These are phyloP conservation scores for Aurelia sp. DNA, from an alignment of 30 jellyfish, hydroid and myxozoan genomes.

Conservation along the genomic window DNA sequence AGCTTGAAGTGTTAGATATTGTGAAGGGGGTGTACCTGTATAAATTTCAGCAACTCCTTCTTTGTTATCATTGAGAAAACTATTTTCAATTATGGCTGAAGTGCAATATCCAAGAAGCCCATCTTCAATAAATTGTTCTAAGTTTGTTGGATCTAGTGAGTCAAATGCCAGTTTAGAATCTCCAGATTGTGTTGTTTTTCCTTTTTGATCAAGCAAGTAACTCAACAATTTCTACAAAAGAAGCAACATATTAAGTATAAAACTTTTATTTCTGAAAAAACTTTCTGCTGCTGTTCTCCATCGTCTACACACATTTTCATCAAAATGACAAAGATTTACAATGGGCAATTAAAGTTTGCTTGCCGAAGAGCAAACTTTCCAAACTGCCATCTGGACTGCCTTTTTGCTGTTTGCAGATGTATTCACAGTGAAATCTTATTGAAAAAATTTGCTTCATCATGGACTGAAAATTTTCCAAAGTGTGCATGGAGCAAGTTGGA, in stretches of 20 bases:
- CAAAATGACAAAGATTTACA: too few species aligned
- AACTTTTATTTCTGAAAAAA: not conserved
- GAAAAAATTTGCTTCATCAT: too few species aligned
- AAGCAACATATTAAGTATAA: not conserved
- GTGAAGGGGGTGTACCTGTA: constrained; percentile 8
- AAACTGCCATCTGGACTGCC: too few species aligned
- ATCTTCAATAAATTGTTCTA: constrained; percentile 65
- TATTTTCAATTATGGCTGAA: constrained; percentile 20
- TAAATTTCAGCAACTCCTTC: not conserved
- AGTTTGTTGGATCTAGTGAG: constrained; percentile 23
- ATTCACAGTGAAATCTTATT: too few species aligned
- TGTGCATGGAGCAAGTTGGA: too few species aligned
- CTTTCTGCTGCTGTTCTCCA: too few species aligned
- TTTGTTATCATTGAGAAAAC: constrained; percentile 37
- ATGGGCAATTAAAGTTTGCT: too few species aligned
- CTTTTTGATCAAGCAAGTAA: constrained; percentile 25
- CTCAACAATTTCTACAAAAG: constrained; percentile 27
- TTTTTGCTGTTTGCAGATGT: too few species aligned
- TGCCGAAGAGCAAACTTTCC: too few species aligned
- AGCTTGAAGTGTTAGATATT: too few species aligned
- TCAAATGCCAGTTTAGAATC: constrained; percentile 1
- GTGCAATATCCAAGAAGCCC: constrained; percentile 55
- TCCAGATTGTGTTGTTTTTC: constrained; percentile 1
- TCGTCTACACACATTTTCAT: too few species aligned
- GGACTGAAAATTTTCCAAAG: too few species aligned